A percentile compares a stretch with the other conserved stretches of the same genome.
Evolutionary conservation across 2,113 vertebrate species (phyloP).

Genomic region (Tichodroma muraria): DNA sequence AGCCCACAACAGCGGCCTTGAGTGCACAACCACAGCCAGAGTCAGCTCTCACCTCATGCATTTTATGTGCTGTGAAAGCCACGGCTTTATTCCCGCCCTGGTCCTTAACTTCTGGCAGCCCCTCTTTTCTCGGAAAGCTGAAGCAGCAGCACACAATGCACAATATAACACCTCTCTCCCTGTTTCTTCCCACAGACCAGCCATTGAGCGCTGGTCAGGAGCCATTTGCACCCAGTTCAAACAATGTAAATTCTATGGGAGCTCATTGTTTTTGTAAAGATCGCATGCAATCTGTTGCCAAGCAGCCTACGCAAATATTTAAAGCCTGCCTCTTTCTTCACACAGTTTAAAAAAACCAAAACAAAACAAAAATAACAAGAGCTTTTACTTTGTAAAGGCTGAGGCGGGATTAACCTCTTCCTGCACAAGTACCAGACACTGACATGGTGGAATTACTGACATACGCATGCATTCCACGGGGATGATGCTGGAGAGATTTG

Average conservation of each 20-base stretch:
- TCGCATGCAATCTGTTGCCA: slow-evolving; percentile 26
- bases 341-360: background rate
- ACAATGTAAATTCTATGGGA: slow-evolving; percentile 48
- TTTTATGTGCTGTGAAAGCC: background rate
- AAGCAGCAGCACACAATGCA: slow-evolving; percentile 35
- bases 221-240: background rate
- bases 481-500: background rate
- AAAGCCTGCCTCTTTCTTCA: slow-evolving; percentile 32
- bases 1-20: background rate
- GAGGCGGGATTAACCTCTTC: slow-evolving; percentile 19
- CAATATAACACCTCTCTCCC: background rate
- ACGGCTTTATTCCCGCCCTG: background rate
- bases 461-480: fast-evolving
- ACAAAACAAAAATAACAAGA: background rate
- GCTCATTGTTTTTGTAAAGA: slow-evolving; percentile 61
- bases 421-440: background rate
- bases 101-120: background rate
- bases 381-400: background rate
- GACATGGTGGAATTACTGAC: background rate
- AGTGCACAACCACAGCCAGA: background rate
- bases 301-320: slow-evolving; percentile 66
- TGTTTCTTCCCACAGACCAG: slow-evolving; percentile 28
- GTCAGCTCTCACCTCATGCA: background rate
- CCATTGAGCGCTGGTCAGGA: background rate
- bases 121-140: background rate